These are phyloP conservation scores for Solea senegalensis DNA, from an alignment of 2,113 vertebrate genomes.

Conservation along the genomic window DNA sequence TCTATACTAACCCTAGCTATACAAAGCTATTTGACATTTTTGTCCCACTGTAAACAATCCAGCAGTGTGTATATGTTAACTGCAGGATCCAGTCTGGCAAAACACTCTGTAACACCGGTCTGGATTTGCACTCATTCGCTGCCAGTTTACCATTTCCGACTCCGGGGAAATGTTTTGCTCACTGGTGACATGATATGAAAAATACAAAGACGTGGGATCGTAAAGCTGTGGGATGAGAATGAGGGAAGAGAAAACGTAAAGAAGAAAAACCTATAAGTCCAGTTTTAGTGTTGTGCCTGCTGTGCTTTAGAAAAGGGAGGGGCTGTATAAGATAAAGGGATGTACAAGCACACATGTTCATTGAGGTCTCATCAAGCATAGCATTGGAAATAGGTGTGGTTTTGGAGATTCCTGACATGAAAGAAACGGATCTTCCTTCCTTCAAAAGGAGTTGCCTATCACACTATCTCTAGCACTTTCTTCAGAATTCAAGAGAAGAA, in stretches of 20 bases:
- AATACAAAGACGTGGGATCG: constrained; percentile 54
- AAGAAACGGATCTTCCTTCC: constrained; percentile 29
- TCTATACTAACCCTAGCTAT: neutral
- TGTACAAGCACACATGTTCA: constrained; percentile 32
- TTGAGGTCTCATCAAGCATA: constrained; percentile 30
- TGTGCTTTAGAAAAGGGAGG: constrained; percentile 6
- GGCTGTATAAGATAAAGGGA: constrained; percentile 31
- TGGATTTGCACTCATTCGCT: constrained; percentile 78
- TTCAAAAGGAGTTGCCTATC: neutral
- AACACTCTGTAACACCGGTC: constrained; percentile 69
- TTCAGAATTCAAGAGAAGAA: constrained; percentile 5
- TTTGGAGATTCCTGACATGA: constrained; percentile 27
- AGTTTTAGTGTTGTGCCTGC: constrained; percentile 24
- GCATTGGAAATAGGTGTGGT: constrained; percentile 52
- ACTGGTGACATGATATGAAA: constrained; percentile 64
- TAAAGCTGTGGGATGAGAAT: constrained; percentile 44
- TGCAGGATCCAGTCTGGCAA: constrained; percentile 70
- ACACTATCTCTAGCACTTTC: constrained; percentile 7
- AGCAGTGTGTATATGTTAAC: constrained; percentile 33
- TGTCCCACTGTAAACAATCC: constrained; percentile 49
- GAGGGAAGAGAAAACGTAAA: constrained; percentile 16
- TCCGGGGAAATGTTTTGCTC: constrained; percentile 72
- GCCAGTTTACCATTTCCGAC: constrained; percentile 74
- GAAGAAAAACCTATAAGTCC: constrained; percentile 6
- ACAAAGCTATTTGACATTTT: constrained; percentile 39